Evolutionary conservation across 2,113 vertebrate genomes (phyloP).

Genomic region (Hippocampus barbouri): DNA sequence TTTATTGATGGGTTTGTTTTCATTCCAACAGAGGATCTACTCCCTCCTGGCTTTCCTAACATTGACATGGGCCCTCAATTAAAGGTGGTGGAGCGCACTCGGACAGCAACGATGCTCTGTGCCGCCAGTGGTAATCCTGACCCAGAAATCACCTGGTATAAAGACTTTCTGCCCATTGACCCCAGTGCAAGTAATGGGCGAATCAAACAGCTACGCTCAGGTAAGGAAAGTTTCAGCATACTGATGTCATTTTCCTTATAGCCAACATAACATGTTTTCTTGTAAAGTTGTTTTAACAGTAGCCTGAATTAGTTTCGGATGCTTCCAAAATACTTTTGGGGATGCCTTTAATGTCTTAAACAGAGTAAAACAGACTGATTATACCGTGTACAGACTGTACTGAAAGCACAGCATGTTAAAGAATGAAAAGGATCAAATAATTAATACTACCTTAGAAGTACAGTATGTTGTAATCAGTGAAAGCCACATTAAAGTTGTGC

Average conservation of each 20-base stretch:
- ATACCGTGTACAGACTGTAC: not conserved
- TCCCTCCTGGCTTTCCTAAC: constrained; percentile 92
- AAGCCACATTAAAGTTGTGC: constrained; percentile 39
- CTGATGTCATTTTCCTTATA: not conserved
- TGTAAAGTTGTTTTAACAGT: not conserved
- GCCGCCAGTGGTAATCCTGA: constrained; percentile 95
- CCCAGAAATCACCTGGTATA: constrained; percentile 98
- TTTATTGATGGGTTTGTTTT: too few species aligned
- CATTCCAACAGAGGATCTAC: constrained; percentile 83
- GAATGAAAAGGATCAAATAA: constrained; percentile 30
- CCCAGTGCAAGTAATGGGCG: constrained; percentile 88
- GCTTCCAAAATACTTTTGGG: not conserved
- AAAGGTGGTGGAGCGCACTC: constrained; percentile 93
- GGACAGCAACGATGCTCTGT: constrained; percentile 96
- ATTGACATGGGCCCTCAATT: constrained; percentile 99
- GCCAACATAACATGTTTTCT: not conserved
- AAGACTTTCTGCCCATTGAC: constrained; percentile 96
- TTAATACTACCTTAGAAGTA: constrained; percentile 23
- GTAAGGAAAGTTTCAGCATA: constrained; percentile 62
- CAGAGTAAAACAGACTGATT: not conserved
- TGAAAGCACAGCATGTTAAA: not conserved
- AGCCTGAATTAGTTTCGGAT: not conserved
- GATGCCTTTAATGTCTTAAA: not conserved
- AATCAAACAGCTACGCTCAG: constrained; percentile 95
- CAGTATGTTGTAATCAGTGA: constrained; percentile 33